These are phyloP conservation scores for Dasysyrphus albostriatus DNA, from an alignment of 2,888 invertebrate species.

Conservation along the genomic window DNA sequence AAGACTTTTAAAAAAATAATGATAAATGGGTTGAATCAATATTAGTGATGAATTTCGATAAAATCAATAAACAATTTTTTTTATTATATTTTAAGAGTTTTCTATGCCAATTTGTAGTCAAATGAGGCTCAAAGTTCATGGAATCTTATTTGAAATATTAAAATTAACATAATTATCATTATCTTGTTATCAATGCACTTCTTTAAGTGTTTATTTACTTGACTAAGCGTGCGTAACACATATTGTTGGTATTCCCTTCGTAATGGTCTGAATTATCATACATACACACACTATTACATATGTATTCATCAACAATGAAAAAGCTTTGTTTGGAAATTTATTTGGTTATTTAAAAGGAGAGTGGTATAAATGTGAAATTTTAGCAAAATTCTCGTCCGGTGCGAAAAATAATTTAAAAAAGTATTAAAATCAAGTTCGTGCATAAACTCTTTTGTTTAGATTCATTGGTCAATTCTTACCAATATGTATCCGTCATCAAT, in stretches of 20 bases:
- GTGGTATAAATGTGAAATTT: not conserved
- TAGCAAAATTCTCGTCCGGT: not conserved
- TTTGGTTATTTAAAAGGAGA: not conserved
- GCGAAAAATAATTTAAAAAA: not conserved
- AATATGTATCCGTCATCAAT: not conserved
- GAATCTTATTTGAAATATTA: not conserved
- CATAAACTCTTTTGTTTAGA: slow-evolving; percentile 17
- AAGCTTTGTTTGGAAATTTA: not conserved
- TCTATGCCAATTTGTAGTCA: not conserved
- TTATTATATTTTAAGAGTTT: not conserved
- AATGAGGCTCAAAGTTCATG: not conserved
- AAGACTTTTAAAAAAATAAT: not conserved
- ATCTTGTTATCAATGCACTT: not conserved
- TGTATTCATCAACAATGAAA: not conserved
- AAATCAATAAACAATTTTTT: not conserved
- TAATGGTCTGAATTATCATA: not conserved
- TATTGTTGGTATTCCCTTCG: not conserved
- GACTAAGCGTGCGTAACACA: not conserved
- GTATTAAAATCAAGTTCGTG: slow-evolving; percentile 1
- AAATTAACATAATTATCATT: not conserved
- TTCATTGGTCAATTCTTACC: not conserved
- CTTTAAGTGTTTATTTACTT: not conserved
- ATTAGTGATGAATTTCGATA: slow-evolving; percentile 1
- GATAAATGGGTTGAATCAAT: slow-evolving; percentile 40
- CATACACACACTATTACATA: not conserved